Base-by-base conservation (phyloP, 2,888 invertebrate genomes). In the Eupithecia subfuscata region DNA sequence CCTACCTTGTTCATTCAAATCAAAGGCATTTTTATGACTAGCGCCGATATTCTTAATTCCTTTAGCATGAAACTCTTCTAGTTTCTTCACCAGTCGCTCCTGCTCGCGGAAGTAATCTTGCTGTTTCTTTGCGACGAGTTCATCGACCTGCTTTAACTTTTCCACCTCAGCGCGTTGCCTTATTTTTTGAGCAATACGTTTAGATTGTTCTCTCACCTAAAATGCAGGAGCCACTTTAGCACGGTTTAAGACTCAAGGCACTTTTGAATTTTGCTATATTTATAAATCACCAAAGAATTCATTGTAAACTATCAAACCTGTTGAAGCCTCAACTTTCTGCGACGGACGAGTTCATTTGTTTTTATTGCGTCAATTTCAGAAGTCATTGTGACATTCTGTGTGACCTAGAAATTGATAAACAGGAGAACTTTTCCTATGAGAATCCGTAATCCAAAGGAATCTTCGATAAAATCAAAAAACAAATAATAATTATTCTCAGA, bases 181-280 rank as follows among this genome's bases (percentile, higher is more conserved):
- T 80, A 95, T 89, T 86, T 91, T 92, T 84, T 92, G 94, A 18
- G 95, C 95, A 72, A 95, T 93, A 74, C 94, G 93, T 87, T 95
- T 95, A 69, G 95, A 95, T 82, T 95, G 95, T 87, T 95, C 95
- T 79, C 95, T 91, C 82, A 95, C 95, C 95, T 95, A 90, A 85
- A 88, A 82, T 70, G 75, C 70, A 80, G 71, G 75, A 56, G 76
- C 71, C 45, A 73, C 76, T 78, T 80, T 82, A 75, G 52, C 52
- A 56, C n/a, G 22, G 52, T 22, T 22, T 11, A 56, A 22, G 52
- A 56, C 11, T 40, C 74, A 74, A 78, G 71, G 65, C 37, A 77
- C 75, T 78, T 65, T 63, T 22, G n/a, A 48, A 81, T 83, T 78
- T 75, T 72, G 43, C 9, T 81, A 74, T 79, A 81, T 82, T 77